phyloP scores from a whole-genome alignment of 1,140 invertebrate genomes.

The Bombus soroeensis region DNA sequence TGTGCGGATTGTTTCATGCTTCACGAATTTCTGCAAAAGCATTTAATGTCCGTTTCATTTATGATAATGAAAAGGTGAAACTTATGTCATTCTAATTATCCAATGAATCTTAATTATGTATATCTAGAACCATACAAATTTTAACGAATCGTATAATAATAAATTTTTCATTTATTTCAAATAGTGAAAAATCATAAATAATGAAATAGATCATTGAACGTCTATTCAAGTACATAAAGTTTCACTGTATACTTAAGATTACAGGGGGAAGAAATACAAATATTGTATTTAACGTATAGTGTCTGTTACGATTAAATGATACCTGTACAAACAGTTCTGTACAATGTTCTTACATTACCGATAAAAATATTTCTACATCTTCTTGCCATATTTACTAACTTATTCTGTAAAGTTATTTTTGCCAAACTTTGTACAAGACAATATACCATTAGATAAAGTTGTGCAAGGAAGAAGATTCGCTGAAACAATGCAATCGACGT shows the following conservation, averaged over 20 bases:
- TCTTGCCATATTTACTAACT: neutral
- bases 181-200: no score
- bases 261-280: no score
- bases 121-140: neutral
- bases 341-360: neutral
- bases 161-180: neutral
- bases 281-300: no score
- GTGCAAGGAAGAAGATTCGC: conserved; percentile 40
- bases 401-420: neutral
- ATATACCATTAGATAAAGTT: conserved; percentile 3
- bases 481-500: conserved; percentile 45
- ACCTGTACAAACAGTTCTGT: neutral
- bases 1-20: neutral
- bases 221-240: no score
- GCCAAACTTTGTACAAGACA: neutral
- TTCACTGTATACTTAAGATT: no score
- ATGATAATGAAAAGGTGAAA: neutral
- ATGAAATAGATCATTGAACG: no score
- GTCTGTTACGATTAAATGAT: no score
- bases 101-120: neutral
- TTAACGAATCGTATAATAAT: neutral
- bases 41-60: neutral
- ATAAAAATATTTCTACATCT: neutral
- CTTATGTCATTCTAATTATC: neutral
- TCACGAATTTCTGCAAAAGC: neutral